A percentile compares a stretch with the other conserved stretches of the same genome.
These are phyloP conservation scores for Stegastes partitus DNA, from an alignment of 2,113 vertebrate species.

Conservation along the genomic window DNA sequence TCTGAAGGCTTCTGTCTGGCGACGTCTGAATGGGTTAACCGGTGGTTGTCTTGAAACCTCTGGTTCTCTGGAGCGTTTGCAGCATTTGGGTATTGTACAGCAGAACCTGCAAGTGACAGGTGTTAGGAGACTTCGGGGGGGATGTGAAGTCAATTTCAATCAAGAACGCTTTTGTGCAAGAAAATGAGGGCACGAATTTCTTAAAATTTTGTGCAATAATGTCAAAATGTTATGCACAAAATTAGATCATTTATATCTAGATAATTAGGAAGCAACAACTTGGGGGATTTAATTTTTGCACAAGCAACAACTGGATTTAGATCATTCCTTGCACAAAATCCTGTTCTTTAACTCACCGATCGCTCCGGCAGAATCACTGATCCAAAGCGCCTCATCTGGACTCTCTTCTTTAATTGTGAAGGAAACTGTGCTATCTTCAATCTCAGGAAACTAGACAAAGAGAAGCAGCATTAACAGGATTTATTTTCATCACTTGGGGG, in stretches of 20 bases:
- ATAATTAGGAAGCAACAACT: too few species aligned
- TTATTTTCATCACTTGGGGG: background rate
- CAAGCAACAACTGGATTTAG: too few species aligned
- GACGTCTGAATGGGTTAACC: conserved; percentile 40
- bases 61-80: conserved; percentile 27
- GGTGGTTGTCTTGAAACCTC: conserved; percentile 39
- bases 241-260: too few species aligned
- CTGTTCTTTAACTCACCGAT: conserved; percentile 35
- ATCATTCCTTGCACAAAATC: background rate
- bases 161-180: too few species aligned
- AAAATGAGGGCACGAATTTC: too few species aligned
- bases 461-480: background rate
- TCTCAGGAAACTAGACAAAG: conserved; percentile 61
- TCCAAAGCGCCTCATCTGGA: conserved; percentile 78
- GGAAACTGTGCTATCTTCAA: conserved; percentile 58
- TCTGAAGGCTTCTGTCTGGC: conserved; percentile 41
- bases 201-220: too few species aligned
- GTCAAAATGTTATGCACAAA: too few species aligned
- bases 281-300: too few species aligned
- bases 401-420: conserved; percentile 81
- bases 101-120: conserved; percentile 36
- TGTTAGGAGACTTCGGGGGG: background rate
- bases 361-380: conserved; percentile 50
- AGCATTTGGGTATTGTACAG: conserved; percentile 40
- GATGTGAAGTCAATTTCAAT: background rate